Evolutionary conservation across 2,797 vertebrate genomes (phyloP).

Genomic region (Pangasius larnaudii): DNA sequence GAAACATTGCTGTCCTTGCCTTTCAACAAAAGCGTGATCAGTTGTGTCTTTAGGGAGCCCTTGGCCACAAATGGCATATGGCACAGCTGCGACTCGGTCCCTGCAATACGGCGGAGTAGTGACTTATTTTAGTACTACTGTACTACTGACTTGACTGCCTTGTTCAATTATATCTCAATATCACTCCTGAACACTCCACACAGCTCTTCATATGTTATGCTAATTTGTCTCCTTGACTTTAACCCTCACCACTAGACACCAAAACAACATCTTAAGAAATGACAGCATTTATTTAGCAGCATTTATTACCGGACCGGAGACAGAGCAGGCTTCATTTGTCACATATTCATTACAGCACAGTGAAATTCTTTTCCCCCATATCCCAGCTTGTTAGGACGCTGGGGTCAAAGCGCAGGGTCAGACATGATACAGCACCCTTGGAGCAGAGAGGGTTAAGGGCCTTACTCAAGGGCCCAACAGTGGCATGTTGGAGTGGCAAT

Average conservation of each 20-base stretch:
- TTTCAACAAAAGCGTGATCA: constrained; percentile 9
- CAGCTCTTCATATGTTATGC: background rate
- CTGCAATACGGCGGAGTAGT: background rate
- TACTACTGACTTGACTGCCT: background rate
- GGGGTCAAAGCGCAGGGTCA: too few species aligned
- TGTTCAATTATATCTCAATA: background rate
- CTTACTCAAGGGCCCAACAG: too few species aligned
- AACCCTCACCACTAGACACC: background rate
- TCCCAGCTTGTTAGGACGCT: too few species aligned
- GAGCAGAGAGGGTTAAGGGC: too few species aligned
- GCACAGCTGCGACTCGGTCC: constrained; percentile 15
- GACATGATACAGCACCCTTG: too few species aligned
- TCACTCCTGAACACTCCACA: background rate
- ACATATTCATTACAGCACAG: too few species aligned
- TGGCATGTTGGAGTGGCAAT: too few species aligned
- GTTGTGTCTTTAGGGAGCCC: constrained; percentile 16
- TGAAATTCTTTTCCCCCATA: too few species aligned
- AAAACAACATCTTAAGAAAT: background rate
- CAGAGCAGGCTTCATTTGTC: too few species aligned
- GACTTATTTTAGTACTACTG: background rate
- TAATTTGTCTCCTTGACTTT: background rate
- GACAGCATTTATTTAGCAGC: background rate
- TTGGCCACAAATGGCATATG: background rate
- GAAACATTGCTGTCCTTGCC: background rate
- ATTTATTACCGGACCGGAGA: background rate